Percentiles rank a stretch among this genome's conserved stretches.
These are phyloP conservation scores for Potamarius usumacintae DNA, from an alignment of 2,113 vertebrate genomes.

Conservation along the genomic window DNA sequence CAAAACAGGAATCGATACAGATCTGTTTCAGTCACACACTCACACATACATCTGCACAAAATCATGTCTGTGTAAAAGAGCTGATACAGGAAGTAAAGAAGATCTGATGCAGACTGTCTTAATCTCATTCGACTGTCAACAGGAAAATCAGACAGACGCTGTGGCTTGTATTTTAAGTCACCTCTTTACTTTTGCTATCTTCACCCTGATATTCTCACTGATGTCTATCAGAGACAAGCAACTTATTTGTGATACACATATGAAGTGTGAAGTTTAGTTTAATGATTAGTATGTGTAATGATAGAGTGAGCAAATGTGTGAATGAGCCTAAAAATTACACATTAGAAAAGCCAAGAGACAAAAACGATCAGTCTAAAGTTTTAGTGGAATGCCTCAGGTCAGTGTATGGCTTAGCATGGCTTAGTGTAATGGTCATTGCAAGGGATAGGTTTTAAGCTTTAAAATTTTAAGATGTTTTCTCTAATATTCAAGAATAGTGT, in stretches of 20 bases:
- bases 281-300: background rate
- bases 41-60: constrained; percentile 1
- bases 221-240: background rate
- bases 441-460: background rate
- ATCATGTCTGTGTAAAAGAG: constrained; percentile 52
- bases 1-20: constrained; percentile 59
- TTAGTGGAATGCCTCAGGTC: background rate
- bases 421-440: background rate
- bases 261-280: background rate
- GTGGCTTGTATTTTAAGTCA: constrained; percentile 5
- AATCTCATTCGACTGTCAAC: constrained; percentile 30
- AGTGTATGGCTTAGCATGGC: background rate
- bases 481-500: background rate
- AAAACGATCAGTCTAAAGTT: background rate
- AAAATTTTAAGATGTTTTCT: background rate
- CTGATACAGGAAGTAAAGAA: constrained; percentile 29
- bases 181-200: background rate
- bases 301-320: background rate
- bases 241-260: background rate
- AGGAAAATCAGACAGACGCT: constrained; percentile 31
- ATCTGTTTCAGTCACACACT: constrained; percentile 23
- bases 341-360: background rate
- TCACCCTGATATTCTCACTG: background rate
- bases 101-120: constrained; percentile 31
- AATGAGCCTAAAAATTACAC: background rate